Percentiles rank a stretch among this genome's conserved stretches.
These are phyloP conservation scores for Erpetoichthys calabaricus DNA, from an alignment of 2,797 vertebrate genomes.

Conservation along the genomic window DNA sequence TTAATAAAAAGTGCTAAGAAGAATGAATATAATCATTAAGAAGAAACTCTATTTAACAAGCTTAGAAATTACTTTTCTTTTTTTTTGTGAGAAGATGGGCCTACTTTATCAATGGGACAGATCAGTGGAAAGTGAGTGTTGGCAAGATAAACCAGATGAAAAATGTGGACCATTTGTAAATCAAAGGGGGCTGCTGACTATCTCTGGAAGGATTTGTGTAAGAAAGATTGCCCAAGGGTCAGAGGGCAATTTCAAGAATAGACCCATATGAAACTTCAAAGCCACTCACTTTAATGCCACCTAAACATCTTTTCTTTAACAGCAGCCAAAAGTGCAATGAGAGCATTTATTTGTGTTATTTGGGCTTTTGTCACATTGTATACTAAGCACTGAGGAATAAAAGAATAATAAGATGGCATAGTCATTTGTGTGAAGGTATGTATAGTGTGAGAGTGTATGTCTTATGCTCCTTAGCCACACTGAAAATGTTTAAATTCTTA, in stretches of 20 bases:
- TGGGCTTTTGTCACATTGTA: not conserved
- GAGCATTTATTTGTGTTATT: conserved; percentile 1
- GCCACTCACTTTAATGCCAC: conserved; percentile 5
- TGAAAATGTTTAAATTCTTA: too few species aligned
- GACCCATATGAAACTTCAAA: conserved; percentile 11
- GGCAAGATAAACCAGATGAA: conserved; percentile 12
- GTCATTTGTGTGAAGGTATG: too few species aligned
- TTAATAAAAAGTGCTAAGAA: too few species aligned
- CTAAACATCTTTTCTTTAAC: not conserved
- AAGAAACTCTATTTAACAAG: too few species aligned
- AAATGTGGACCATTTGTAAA: conserved; percentile 3
- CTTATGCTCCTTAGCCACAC: too few species aligned
- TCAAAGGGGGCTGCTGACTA: conserved; percentile 5
- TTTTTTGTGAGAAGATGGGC: not conserved
- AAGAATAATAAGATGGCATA: too few species aligned
- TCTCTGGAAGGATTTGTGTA: conserved; percentile 1
- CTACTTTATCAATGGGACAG: not conserved
- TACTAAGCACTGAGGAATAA: too few species aligned
- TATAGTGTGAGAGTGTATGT: too few species aligned
- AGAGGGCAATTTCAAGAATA: conserved; percentile 6
- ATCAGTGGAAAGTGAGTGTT: not conserved
- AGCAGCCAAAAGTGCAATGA: not conserved
- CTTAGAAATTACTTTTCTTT: too few species aligned
- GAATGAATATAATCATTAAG: too few species aligned
- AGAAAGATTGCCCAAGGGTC: conserved; percentile 1